Evolutionary conservation across 2,888 invertebrate species (phyloP).

Genomic region (Fissipunctia ypsillon): DNA sequence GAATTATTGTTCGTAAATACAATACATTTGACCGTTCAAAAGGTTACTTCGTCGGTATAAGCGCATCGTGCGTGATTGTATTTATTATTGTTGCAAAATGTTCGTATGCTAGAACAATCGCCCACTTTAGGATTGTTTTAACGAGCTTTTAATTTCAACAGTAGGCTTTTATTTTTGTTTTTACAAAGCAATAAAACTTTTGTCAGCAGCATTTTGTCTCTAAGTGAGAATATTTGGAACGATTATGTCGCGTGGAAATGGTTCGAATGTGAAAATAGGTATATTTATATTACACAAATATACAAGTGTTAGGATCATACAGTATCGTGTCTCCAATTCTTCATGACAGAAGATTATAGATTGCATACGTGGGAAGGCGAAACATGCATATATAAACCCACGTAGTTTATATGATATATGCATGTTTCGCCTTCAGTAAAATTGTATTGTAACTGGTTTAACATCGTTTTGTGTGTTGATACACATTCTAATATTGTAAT

Average conservation of each 20-base stretch:
- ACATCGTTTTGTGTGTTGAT: neutral
- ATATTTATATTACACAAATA: neutral
- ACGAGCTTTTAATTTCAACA: constrained; percentile 11
- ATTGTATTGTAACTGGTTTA: neutral
- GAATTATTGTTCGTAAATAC: constrained; percentile 34
- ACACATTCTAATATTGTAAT: neutral
- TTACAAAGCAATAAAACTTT: constrained; percentile 7
- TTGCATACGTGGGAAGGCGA: too few relatives aligned
- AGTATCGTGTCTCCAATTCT: neutral
- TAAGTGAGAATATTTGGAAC: constrained; percentile 17
- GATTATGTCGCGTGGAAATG: constrained; percentile 1
- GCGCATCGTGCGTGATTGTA: neutral
- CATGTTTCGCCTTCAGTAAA: neutral
- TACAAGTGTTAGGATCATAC: neutral
- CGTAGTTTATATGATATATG: neutral
- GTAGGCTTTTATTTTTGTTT: neutral
- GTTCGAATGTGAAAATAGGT: neutral
- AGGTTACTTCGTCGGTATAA: constrained; percentile 27
- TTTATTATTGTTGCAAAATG: constrained; percentile 16
- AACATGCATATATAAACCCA: too few relatives aligned
- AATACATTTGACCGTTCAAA: constrained; percentile 38
- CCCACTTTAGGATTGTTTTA: constrained; percentile 7
- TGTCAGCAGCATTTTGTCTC: neutral
- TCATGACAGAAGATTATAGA: neutral
- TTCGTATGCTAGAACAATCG: constrained; percentile 39